phyloP scores from a whole-genome alignment of 2,797 vertebrate genomes.

The Eptatretus atami region DNA sequence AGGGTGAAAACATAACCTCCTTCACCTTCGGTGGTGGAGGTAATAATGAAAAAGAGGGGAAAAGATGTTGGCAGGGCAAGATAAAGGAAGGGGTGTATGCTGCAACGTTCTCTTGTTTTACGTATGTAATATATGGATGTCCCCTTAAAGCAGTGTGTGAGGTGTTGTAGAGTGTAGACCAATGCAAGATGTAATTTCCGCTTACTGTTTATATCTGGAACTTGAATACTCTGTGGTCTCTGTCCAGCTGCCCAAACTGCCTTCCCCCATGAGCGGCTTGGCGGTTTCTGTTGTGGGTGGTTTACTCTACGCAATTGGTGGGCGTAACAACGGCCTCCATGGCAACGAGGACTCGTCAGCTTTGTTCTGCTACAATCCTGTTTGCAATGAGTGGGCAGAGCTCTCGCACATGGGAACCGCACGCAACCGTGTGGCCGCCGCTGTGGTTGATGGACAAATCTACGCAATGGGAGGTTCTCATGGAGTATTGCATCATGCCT shows the following conservation, averaged over 20 bases:
- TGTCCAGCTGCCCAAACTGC: constrained; percentile 33
- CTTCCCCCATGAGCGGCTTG: constrained; percentile 48
- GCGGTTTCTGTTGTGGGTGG: constrained; percentile 57
- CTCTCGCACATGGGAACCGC: constrained; percentile 61
- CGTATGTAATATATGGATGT: too few relatives aligned
- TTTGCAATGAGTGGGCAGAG: constrained; percentile 63
- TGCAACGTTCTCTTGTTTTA: too few relatives aligned
- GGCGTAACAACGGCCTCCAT: constrained; percentile 53
- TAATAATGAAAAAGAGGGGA: too few relatives aligned
- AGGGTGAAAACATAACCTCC: too few relatives aligned
- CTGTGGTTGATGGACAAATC: constrained; percentile 58
- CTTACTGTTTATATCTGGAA: too few relatives aligned
- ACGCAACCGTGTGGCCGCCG: constrained; percentile 53
- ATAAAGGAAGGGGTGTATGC: too few relatives aligned
- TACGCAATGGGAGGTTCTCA: constrained; percentile 73
- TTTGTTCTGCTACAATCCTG: constrained; percentile 66
- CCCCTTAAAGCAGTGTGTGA: too few relatives aligned
- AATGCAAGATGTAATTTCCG: too few relatives aligned
- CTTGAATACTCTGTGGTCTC: too few relatives aligned
- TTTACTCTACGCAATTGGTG: constrained; percentile 54
- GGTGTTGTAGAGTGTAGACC: too few relatives aligned
- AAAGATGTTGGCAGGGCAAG: too few relatives aligned
- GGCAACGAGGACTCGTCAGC: constrained; percentile 62
- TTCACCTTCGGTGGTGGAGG: too few relatives aligned
- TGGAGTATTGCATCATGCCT: constrained; percentile 58